These are phyloP conservation scores for Drosophila dives DNA, from an alignment of 2,888 invertebrate genomes.

Conservation along the genomic window DNA sequence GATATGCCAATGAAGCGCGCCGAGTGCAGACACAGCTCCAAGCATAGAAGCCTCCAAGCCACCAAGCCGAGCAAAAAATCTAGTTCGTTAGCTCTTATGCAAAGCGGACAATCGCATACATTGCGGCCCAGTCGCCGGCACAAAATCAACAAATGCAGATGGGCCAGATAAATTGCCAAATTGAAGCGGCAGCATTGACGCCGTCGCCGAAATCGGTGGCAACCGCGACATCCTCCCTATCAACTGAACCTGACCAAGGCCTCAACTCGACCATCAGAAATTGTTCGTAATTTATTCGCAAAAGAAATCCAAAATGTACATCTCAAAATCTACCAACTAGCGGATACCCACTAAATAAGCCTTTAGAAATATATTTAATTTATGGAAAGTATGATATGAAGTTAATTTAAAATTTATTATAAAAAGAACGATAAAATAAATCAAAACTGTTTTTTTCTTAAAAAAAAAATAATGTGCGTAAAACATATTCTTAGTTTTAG, in stretches of 20 bases:
- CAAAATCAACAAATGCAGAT: slow-evolving; percentile 76
- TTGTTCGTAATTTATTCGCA: slow-evolving; percentile 36
- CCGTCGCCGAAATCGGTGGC: background rate
- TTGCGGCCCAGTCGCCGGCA: slow-evolving; percentile 52
- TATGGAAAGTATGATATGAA: background rate
- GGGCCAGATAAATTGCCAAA: slow-evolving; percentile 75
- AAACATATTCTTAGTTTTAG: background rate
- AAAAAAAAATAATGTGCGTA: too few species aligned
- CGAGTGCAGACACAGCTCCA: slow-evolving; percentile 50
- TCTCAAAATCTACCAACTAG: background rate
- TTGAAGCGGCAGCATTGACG: slow-evolving; percentile 51
- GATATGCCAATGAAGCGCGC: slow-evolving; percentile 74
- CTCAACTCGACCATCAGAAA: slow-evolving; percentile 28
- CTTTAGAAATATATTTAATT: background rate
- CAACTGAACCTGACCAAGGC: slow-evolving; percentile 18
- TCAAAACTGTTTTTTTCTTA: background rate
- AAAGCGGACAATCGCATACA: slow-evolving; percentile 71
- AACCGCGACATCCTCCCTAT: slow-evolving; percentile 8
- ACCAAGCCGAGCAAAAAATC: slow-evolving; percentile 55
- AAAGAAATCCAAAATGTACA: slow-evolving; percentile 4
- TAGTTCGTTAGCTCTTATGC: slow-evolving; percentile 76
- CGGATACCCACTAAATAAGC: background rate
- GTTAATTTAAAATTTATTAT: background rate
- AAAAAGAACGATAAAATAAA: background rate
- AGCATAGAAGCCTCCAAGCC: slow-evolving; percentile 16